phyloP scores from a whole-genome alignment of 1,140 invertebrate species.

The Grapholita molesta region DNA sequence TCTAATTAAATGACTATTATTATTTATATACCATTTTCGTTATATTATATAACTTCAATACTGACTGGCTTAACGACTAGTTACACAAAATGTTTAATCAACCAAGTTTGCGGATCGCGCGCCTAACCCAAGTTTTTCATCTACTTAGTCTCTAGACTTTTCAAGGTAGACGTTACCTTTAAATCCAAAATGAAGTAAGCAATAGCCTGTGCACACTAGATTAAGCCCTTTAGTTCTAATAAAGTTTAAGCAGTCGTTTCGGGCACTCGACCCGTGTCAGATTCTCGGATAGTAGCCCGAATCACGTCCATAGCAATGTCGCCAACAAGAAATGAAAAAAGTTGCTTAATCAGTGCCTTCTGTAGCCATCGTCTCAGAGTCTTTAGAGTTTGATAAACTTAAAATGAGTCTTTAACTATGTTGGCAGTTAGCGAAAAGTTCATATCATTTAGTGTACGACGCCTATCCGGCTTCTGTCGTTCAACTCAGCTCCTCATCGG shows the following conservation, averaged over 20 bases:
- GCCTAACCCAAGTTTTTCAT: background rate
- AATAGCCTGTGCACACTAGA: background rate
- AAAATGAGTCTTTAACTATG: background rate
- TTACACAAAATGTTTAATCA: too few species aligned
- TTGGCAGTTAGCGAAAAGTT: background rate
- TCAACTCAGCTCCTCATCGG: too few species aligned
- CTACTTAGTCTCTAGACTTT: background rate
- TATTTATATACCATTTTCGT: too few species aligned
- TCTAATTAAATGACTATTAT: too few species aligned
- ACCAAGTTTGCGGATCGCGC: background rate
- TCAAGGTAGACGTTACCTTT: background rate
- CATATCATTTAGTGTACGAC: too few species aligned
- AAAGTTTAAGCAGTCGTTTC: background rate
- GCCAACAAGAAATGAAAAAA: constrained; percentile 17
- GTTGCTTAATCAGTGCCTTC: constrained; percentile 9
- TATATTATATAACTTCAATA: too few species aligned
- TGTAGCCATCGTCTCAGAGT: background rate
- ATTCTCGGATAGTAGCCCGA: background rate
- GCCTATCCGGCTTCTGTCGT: too few species aligned
- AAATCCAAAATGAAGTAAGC: background rate
- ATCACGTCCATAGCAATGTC: constrained; percentile 5
- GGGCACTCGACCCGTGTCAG: background rate
- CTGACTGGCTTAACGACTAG: background rate
- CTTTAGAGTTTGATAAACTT: background rate
- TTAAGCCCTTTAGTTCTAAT: background rate